phyloP scores from a whole-genome alignment of 2,888 invertebrate species.

The Melanostoma scalare region DNA sequence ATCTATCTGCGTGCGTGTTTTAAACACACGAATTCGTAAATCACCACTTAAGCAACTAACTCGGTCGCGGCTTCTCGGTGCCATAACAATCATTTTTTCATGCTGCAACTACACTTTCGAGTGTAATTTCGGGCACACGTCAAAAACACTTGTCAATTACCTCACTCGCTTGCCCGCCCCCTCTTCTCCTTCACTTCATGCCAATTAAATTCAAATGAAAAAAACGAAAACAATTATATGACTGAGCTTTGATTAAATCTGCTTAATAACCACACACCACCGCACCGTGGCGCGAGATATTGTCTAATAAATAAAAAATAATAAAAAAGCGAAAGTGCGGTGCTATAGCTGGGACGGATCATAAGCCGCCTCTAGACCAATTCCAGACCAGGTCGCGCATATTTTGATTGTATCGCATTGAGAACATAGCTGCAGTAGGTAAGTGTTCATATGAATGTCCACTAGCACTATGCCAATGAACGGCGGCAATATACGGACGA shows the following conservation, averaged over 20 bases:
- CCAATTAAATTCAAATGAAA: slow-evolving; percentile 71
- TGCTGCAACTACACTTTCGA: slow-evolving; percentile 41
- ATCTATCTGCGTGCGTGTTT: slow-evolving; percentile 14
- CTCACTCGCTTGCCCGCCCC: neutral
- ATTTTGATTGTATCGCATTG: slow-evolving; percentile 49
- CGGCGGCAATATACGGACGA: neutral
- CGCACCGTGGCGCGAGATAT: neutral
- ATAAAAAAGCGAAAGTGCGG: slow-evolving; percentile 62
- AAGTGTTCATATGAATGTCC: slow-evolving; percentile 30
- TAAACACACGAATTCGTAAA: slow-evolving; percentile 41
- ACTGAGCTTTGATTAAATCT: slow-evolving; percentile 63
- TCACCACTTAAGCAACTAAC: slow-evolving; percentile 28
- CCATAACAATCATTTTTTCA: slow-evolving; percentile 49
- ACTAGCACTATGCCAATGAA: slow-evolving; percentile 9
- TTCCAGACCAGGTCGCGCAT: slow-evolving; percentile 58
- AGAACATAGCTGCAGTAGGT: slow-evolving; percentile 30
- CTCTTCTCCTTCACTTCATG: slow-evolving; percentile 17
- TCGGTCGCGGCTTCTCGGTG: slow-evolving; percentile 7
- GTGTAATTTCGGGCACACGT: slow-evolving; percentile 67
- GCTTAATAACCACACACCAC: slow-evolving; percentile 50
- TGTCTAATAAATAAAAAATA: neutral
- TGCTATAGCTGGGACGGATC: slow-evolving; percentile 31
- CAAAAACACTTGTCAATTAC: slow-evolving; percentile 70
- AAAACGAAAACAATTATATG: slow-evolving; percentile 64
- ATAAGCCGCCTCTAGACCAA: slow-evolving; percentile 51